Base-by-base conservation (phyloP, 2,113 vertebrate species). In the Spermophilus dauricus region DNA sequence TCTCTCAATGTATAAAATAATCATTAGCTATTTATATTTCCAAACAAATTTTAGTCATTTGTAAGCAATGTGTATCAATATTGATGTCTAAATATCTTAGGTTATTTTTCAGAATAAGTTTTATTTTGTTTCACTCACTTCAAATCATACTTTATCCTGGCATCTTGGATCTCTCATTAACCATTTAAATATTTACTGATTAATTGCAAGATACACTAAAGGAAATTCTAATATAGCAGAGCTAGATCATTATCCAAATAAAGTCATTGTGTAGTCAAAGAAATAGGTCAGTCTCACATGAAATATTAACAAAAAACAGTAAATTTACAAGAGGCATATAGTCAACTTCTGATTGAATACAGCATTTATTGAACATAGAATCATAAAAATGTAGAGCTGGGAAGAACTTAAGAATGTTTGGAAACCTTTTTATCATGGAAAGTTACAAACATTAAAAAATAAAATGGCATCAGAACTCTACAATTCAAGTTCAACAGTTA, bases 241-340 rank as follows among this genome's bases (percentile, higher is more conserved):
- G 26, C 24, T 37, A 91, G 56, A 22, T 28, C 14, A 37, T 70
- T 65, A 30, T 32, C 26, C 76, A n/a, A 69, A 39, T 86, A 75
- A 86, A 69, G 20, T 32, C 32, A 37, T 26, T 42, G 5, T 75
- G 1, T 63, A 32, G 4, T 75, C 32, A 70, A 96, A 92, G 16
- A 94, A 78, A 73, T 81, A 85, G 34, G 16, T 32, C 14, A 53
- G 48, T 28, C 2, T 56, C 65, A n/a, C 63, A 34, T 48, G 39
- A 88, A 94, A 73, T 88, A 94, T 17, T 61, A 72, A 76, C n/a
- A 72, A 73, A 73, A 93, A 80, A 17, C 53, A 65, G 24, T 95
- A 77, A 90, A 87, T 77, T 81, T 77, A 45, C 18, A 51, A 65
- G 13, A 56, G 39, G 0, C 45, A n/a, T 86, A 1, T 70, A 56